Base-by-base conservation (phyloP, 2,888 invertebrate species). In the Drosophila trichaetosa region DNA sequence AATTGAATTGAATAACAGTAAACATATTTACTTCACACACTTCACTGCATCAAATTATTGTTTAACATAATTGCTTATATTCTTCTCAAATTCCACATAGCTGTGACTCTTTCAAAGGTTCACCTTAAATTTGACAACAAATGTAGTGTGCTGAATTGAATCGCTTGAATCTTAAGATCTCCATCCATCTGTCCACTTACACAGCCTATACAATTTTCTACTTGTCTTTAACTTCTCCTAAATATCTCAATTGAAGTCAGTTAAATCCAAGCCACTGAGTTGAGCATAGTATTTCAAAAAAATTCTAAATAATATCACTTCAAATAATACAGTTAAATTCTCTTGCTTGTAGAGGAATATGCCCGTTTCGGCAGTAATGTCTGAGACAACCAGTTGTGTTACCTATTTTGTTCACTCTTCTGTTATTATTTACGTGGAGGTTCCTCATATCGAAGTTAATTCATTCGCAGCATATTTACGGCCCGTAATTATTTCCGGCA, bases 401-500 rank as follows among this genome's bases (percentile, higher is more conserved):
- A 66, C 54, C 49, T 34, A 13, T 29, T 65, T 2, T 21, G 27
- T 18, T 40, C 13, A 40, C 1, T 46, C 16, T 16, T 27, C 16
- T 7, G 49, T 24, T 36, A 63, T 51, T 71, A 13, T 60, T 73
- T 61, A 31, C 53, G 48, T 34, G 62, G 53, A 34, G 52, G 21
- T 31, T 60, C 46, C n/a, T 40, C 11, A 6, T 29, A 34, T 38
- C 16, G 38, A 52, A 59, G 60, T 60, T 63, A 64, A 60, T 73
- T 73, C 52, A 69, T 54, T 68, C 56, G n/a, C 54, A 80, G 72
- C 71, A 67, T 85, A 71, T 83, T 81, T 73, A 70, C 62, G 70
- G 63, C 7, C 66, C 82, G 69, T 80, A 86, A 84, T 85, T 85
- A 84, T 79, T 84, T 89, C 65, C 84, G 82, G 80, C 73, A 84